Evolutionary conservation across 2,888 invertebrate species (phyloP).

Genomic region (Psococerastis gibbosa): DNA sequence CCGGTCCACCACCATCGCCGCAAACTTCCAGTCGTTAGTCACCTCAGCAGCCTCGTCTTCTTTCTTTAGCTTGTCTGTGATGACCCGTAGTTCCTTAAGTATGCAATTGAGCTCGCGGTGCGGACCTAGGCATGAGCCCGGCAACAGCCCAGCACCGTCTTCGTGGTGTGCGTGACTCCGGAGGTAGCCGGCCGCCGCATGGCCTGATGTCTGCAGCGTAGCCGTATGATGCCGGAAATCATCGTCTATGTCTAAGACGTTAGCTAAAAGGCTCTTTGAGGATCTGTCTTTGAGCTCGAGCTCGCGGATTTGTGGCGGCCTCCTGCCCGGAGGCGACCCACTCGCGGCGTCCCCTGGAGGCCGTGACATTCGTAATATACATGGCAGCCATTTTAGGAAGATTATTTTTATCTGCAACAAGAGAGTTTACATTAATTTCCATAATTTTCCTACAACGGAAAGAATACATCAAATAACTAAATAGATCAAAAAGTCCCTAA

Average conservation of each 20-base stretch:
- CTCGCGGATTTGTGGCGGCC: constrained; percentile 62
- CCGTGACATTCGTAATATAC: constrained; percentile 84
- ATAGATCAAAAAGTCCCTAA: constrained; percentile 2
- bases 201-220: constrained; percentile 26
- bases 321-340: constrained; percentile 39
- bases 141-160: constrained; percentile 19
- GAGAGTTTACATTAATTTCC: background rate
- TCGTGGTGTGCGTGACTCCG: constrained; percentile 33
- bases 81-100: constrained; percentile 82
- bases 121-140: constrained; percentile 75
- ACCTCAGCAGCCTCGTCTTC: constrained; percentile 88
- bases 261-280: constrained; percentile 87
- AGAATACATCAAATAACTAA: background rate
- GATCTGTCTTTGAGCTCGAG: constrained; percentile 78
- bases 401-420: constrained; percentile 59
- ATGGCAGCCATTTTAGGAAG: constrained; percentile 94
- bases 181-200: constrained; percentile 20
- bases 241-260: constrained; percentile 93
- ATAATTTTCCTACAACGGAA: background rate
- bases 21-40: constrained; percentile 98
- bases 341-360: constrained; percentile 35
- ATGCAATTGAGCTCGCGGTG: constrained; percentile 89
- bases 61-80: constrained; percentile 84
- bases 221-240: constrained; percentile 58
- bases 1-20: constrained; percentile 99